Percentiles rank a stretch among this genome's conserved stretches.
These are phyloP conservation scores for Campylomormyrus numenius DNA, from an alignment of 2,113 vertebrate species.

Conservation along the genomic window DNA sequence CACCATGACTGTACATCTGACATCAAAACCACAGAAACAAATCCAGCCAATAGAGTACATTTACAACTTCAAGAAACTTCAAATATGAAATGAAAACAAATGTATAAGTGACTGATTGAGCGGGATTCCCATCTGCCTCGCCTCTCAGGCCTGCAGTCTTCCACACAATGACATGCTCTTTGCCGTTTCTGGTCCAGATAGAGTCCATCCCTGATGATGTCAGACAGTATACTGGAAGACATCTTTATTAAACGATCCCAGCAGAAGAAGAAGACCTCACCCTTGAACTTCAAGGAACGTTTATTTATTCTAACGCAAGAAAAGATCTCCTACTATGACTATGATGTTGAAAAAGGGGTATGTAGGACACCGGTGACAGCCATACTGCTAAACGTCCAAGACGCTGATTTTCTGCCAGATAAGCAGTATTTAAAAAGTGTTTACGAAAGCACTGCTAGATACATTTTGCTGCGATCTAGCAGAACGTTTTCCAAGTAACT, in stretches of 20 bases:
- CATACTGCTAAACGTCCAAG: slow-evolving; percentile 27
- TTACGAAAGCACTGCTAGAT: neutral
- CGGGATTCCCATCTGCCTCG: neutral
- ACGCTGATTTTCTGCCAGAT: neutral
- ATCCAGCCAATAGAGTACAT: neutral
- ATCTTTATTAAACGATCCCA: slow-evolving; percentile 90
- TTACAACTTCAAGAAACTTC: neutral
- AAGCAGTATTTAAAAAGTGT: neutral
- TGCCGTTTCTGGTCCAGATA: slow-evolving; percentile 19
- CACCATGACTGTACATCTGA: neutral
- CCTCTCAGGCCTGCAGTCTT: neutral
- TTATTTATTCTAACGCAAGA: slow-evolving; percentile 77
- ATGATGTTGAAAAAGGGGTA: slow-evolving; percentile 81
- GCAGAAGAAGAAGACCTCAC: slow-evolving; percentile 96
- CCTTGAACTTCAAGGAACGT: slow-evolving; percentile 94
- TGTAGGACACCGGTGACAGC: neutral
- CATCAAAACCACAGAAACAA: neutral
- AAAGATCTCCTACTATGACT: slow-evolving; percentile 90
- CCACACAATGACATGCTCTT: neutral
- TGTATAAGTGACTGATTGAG: neutral
- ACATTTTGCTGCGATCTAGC: neutral
- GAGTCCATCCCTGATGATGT: slow-evolving; percentile 60
- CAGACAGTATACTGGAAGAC: slow-evolving; percentile 75
- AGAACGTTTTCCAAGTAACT: neutral
- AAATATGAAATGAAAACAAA: neutral